Conservation (phyloP, 2,797 vertebrate species). For the Halcyon badia region DNA sequence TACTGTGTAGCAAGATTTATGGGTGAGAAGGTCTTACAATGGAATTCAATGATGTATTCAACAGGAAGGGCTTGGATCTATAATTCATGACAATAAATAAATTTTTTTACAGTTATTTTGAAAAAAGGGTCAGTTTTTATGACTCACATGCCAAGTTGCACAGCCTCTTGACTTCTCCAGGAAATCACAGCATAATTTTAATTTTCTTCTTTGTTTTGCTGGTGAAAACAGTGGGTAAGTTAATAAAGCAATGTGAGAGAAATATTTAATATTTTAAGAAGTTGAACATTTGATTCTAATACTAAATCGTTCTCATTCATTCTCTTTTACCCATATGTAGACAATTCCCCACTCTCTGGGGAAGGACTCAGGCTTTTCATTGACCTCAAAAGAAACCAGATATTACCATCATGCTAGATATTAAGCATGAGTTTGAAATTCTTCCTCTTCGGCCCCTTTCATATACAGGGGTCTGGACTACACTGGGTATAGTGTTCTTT, state of each 20-base stretch:
- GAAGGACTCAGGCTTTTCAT: background rate
- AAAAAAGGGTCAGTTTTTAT: background rate
- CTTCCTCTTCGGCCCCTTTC: background rate
- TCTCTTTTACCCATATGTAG: background rate
- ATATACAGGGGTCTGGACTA: background rate
- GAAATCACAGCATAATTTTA: background rate
- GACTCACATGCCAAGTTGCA: background rate
- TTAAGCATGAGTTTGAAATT: background rate
- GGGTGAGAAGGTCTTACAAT: background rate
- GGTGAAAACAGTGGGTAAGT: background rate
- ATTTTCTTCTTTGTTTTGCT: background rate
- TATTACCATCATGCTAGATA: background rate
- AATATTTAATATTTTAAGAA: background rate
- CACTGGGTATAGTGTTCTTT: background rate
- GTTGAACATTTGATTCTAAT: background rate
- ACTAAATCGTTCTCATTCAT: background rate
- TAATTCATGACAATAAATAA: background rate
- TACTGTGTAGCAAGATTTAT: background rate
- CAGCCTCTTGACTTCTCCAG: background rate
- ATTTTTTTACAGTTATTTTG: background rate
- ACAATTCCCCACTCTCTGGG: background rate
- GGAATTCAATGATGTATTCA: constrained; percentile 26
- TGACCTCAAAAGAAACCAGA: background rate
- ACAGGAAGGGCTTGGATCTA: background rate
- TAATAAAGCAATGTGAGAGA: background rate